Percentiles rank a stretch among this genome's conserved stretches.
These are phyloP conservation scores for Drosophila elegans DNA, from an alignment of 1,140 invertebrate genomes.

Conservation along the genomic window DNA sequence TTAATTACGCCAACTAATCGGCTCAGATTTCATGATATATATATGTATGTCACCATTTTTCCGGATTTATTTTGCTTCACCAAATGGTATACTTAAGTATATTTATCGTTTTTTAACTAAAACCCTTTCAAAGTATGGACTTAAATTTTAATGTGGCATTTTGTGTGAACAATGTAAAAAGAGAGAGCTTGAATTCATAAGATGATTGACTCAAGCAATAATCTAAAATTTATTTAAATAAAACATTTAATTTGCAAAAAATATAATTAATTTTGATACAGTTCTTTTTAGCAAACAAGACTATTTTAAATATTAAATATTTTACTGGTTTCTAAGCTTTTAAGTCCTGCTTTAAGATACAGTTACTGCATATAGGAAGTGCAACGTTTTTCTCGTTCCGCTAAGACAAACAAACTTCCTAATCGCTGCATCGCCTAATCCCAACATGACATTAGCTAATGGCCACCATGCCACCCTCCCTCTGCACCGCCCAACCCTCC, in stretches of 20 bases:
- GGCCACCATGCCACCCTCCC: constrained; percentile 34
- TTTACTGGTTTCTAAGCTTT: no score
- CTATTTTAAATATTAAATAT: no score
- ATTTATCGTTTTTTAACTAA: background rate
- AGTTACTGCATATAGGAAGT: constrained; percentile 23
- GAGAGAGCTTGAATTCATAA: no score
- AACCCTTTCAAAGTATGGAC: no score
- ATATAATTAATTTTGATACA: no score
- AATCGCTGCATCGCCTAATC: constrained; percentile 40
- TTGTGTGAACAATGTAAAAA: no score
- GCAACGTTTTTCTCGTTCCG: background rate
- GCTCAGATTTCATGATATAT: background rate
- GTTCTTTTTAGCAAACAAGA: no score
- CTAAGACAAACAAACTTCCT: constrained; percentile 33
- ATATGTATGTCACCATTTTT: background rate
- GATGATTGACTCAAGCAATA: no score
- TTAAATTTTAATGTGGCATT: no score
- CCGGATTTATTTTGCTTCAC: background rate
- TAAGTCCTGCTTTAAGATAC: no score
- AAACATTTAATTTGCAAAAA: no score
- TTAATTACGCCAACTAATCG: constrained; percentile 17
- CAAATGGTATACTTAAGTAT: background rate
- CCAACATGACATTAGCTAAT: constrained; percentile 60
- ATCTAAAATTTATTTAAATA: no score
- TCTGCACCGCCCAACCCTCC: background rate